Percentiles rank a stretch among this genome's conserved stretches.
Conservation (phyloP, 2,888 invertebrate species). For the Stenotaenia linearis region DNA sequence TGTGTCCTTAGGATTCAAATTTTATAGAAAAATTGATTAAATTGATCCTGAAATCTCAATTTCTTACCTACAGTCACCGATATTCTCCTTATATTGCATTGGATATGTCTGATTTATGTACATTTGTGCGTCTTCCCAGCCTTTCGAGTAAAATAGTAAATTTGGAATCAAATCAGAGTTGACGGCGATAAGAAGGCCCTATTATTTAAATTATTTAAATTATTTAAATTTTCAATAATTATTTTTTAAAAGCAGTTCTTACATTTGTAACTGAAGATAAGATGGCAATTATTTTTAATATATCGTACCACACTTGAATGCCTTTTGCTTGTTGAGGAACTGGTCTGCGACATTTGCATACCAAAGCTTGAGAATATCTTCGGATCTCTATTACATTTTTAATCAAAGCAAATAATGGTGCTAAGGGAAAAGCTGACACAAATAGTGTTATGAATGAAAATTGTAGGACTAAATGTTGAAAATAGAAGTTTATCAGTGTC, state of each 20-base stretch:
- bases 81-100: neutral
- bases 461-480: constrained; percentile 18
- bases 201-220: neutral
- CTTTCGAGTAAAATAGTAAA: neutral
- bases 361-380: neutral
- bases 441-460: constrained; percentile 6
- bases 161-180: neutral
- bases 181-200: neutral
- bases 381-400: neutral
- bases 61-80: neutral
- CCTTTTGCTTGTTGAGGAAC: neutral
- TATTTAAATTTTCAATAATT: too few species aligned
- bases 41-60: neutral
- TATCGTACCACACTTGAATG: neutral
- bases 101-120: neutral
- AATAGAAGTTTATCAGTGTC: neutral
- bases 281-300: neutral
- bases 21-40: neutral
- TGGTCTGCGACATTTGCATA: neutral
- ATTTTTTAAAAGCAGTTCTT: too few species aligned
- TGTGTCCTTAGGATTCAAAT: neutral
- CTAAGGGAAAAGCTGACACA: neutral
- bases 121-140: neutral
- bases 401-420: constrained; percentile 17
- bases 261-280: constrained; percentile 7